Conservation (phyloP, 37 sponge, comb jelly and placozoan genomes). For the Sycon ciliatum region DNA sequence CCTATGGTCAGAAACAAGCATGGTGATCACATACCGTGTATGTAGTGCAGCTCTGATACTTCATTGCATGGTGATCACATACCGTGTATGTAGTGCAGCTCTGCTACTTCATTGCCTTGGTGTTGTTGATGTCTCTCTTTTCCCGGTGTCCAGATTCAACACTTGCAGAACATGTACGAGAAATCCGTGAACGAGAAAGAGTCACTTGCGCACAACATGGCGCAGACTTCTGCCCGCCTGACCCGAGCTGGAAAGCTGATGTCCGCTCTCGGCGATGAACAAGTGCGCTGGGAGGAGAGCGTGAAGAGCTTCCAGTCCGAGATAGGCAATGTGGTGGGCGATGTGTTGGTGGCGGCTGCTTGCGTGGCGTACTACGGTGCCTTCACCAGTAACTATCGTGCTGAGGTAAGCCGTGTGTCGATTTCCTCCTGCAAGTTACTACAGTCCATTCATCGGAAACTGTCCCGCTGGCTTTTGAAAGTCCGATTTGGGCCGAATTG, state of each 20-base stretch:
- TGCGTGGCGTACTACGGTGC: conserved; percentile 98
- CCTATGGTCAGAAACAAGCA: too few relatives aligned
- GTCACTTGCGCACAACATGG: conserved; percentile 69
- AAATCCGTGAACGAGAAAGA: conserved; percentile 82
- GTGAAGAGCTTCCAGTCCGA: conserved; percentile 75
- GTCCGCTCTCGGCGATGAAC: conserved; percentile 90
- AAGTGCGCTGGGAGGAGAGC: conserved; percentile 85
- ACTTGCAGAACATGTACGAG: conserved; percentile 41
- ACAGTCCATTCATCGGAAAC: too few relatives aligned
- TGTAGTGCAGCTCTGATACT: too few relatives aligned
- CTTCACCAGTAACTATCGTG: conserved; percentile 83
- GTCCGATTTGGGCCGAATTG: too few relatives aligned
- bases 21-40: too few relatives aligned
- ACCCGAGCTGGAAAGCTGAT: conserved; percentile 85
- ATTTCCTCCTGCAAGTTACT: too few relatives aligned
- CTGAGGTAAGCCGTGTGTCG: conserved; percentile 46
- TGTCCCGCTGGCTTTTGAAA: too few relatives aligned
- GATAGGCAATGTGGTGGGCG: conserved; percentile 92
- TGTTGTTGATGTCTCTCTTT: too few relatives aligned
- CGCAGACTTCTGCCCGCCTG: conserved; percentile 69
- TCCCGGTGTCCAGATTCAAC: too few relatives aligned
- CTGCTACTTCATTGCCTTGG: too few relatives aligned
- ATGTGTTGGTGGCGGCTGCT: conserved; percentile 96
- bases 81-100: too few relatives aligned
- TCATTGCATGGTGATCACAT: too few relatives aligned